These are phyloP conservation scores for Lepus oiostolus DNA, from an alignment of 2,797 vertebrate species.

Conservation along the genomic window DNA sequence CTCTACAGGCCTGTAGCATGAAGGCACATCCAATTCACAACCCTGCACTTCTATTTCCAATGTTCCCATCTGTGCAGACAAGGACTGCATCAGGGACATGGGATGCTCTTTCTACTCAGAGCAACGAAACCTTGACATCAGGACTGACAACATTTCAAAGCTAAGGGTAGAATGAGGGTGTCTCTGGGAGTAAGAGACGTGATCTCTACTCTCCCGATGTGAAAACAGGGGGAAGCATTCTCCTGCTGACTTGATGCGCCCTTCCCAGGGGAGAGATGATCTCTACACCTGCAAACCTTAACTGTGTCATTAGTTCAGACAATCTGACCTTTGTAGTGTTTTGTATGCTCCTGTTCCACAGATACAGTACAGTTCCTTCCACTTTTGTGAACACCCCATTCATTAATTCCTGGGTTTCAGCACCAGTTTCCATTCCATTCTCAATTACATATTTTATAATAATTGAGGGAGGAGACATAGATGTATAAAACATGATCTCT, in stretches of 20 bases:
- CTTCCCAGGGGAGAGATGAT: neutral
- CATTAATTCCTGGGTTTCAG: neutral
- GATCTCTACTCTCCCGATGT: too few relatives aligned
- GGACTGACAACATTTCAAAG: neutral
- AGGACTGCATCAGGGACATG: neutral
- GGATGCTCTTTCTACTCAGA: neutral
- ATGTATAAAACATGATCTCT: neutral
- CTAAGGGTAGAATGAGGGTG: neutral
- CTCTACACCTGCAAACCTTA: neutral
- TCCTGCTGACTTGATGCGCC: neutral
- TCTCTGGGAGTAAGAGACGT: too few relatives aligned
- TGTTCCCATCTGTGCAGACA: neutral
- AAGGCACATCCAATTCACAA: neutral
- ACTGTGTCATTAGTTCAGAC: neutral
- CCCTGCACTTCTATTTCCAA: neutral
- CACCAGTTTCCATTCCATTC: neutral
- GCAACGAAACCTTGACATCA: neutral
- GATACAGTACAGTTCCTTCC: neutral
- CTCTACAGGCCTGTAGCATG: neutral
- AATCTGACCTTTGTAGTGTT: neutral
- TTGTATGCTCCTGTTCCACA: neutral
- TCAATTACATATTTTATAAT: slow-evolving; percentile 8
- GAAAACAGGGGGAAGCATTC: neutral
- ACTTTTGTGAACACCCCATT: neutral
- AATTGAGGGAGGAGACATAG: neutral